A percentile compares a stretch with the other conserved stretches of the same genome.
Evolutionary conservation across 2,888 invertebrate species (phyloP).

Genomic region (Polymixis lichenea): DNA sequence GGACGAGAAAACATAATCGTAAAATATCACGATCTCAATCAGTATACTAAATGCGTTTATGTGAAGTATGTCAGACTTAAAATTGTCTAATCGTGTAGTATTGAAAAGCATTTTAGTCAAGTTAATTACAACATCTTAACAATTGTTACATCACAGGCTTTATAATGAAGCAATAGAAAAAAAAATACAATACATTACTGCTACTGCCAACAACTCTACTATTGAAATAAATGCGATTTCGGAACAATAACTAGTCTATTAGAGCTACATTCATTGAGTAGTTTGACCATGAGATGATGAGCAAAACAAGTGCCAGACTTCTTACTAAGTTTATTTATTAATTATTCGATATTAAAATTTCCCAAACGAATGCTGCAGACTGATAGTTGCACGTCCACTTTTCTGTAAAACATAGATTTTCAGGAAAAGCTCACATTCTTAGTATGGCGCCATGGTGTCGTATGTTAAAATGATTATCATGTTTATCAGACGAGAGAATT

Average conservation of each 20-base stretch:
- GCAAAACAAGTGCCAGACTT: neutral
- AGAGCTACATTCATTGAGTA: slow-evolving; percentile 5
- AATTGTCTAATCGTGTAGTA: neutral
- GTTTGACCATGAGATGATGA: neutral
- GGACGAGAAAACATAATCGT: neutral
- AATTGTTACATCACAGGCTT: neutral
- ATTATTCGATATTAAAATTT: neutral
- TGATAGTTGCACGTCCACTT: too few species aligned
- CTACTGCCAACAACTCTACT: neutral
- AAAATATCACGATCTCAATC: neutral
- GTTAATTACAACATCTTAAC: neutral
- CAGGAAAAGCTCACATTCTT: neutral
- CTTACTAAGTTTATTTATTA: neutral
- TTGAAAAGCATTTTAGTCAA: neutral
- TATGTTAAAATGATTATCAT: slow-evolving; percentile 2
- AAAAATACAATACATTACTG: too few species aligned
- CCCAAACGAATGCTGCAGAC: neutral
- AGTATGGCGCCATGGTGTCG: neutral
- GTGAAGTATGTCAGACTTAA: neutral
- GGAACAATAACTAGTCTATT: neutral
- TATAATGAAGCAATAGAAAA: neutral
- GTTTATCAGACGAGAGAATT: slow-evolving; percentile 22
- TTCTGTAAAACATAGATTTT: neutral
- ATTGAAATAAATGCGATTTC: slow-evolving; percentile 12
- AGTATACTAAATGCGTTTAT: neutral